phyloP scores from a whole-genome alignment of 1,140 invertebrate genomes.

The Camponotus floridanus region DNA sequence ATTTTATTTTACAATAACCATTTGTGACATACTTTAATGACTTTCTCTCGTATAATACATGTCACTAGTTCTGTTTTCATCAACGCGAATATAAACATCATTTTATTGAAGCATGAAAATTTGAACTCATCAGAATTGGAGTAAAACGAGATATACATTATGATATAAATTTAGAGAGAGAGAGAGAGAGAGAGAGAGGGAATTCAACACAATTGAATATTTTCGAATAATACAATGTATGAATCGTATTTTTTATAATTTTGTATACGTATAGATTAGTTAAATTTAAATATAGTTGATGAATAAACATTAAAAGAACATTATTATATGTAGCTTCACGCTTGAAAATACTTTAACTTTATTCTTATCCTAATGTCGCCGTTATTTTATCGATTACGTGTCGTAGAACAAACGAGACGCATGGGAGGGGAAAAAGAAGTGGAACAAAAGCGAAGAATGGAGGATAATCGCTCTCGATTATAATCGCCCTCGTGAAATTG shows the following conservation, averaged over 20 bases:
- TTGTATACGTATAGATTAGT: background rate
- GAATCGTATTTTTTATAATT: background rate
- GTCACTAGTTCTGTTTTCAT: background rate
- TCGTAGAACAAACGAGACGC: background rate
- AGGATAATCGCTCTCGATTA: background rate
- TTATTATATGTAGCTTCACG: background rate
- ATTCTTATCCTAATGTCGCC: slow-evolving; percentile 8
- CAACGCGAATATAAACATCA: background rate
- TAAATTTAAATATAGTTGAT: background rate
- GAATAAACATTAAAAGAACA: background rate
- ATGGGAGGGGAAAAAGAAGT: slow-evolving; percentile 22
- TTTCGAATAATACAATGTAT: background rate
- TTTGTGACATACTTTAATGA: too few relatives aligned
- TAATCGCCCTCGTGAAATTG: slow-evolving; percentile 25
- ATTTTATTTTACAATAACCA: too few relatives aligned
- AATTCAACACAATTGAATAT: background rate
- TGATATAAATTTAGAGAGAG: background rate
- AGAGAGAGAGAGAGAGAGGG: too few relatives aligned
- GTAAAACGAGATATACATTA: background rate
- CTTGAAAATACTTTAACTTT: background rate
- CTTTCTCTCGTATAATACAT: background rate
- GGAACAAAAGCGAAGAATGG: background rate
- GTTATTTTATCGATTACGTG: slow-evolving; percentile 33
- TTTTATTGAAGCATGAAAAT: background rate
- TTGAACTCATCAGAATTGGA: background rate